Conservation (phyloP, 2,113 vertebrate genomes). For the Mesoclemmys tuberculata region DNA sequence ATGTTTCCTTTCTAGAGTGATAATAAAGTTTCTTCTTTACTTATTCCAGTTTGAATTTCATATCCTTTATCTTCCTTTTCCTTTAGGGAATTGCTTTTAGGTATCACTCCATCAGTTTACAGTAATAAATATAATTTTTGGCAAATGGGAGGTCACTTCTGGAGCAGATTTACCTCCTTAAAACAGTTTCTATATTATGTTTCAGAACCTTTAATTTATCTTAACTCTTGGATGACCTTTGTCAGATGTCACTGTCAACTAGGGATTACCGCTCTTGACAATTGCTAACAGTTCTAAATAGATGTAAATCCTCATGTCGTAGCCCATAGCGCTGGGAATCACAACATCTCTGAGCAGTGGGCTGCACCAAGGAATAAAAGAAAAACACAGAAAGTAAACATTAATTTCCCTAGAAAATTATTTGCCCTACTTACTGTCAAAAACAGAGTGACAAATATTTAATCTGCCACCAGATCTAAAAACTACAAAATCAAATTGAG, state of each 20-base stretch:
- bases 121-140: not conserved
- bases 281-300: not conserved
- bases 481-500: not conserved
- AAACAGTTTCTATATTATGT: not conserved
- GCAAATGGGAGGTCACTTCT: not conserved
- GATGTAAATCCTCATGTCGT: not conserved
- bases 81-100: not conserved
- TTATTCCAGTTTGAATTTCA: not conserved
- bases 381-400: not conserved
- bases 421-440: slow-evolving; percentile 48
- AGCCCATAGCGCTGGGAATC: slow-evolving; percentile 12
- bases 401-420: slow-evolving; percentile 44
- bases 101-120: not conserved
- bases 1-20: not conserved
- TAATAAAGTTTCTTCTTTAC: not conserved
- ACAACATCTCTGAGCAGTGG: not conserved
- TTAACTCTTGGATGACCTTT: slow-evolving; percentile 29
- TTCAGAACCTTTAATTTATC: slow-evolving; percentile 33
- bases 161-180: not conserved
- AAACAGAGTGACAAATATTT: slow-evolving; percentile 55
- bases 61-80: not conserved
- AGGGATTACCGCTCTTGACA: not conserved
- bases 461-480: not conserved
- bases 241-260: slow-evolving; percentile 29
- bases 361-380: slow-evolving; percentile 10